A percentile compares a stretch with the other conserved stretches of the same genome.
Conservation (phyloP, 1,140 invertebrate genomes). For the Bactericera cockerelli region DNA sequence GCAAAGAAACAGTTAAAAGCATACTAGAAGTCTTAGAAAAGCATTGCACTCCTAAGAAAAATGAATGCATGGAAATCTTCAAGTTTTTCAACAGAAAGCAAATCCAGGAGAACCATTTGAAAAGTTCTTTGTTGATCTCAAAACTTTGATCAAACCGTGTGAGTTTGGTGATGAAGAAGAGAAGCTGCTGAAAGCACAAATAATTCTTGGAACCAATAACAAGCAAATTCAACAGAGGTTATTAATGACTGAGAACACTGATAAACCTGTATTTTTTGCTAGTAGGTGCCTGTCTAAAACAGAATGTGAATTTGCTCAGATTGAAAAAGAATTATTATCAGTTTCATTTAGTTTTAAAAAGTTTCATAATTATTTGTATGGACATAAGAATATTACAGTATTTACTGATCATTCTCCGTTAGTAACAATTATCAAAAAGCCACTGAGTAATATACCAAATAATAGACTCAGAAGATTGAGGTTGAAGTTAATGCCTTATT, state of each 20-base stretch:
- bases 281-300: not conserved
- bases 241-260: no score
- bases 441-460: not conserved
- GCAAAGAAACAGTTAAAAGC: not conserved
- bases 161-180: slow-evolving; percentile 11
- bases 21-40: slow-evolving; percentile 6
- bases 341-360: slow-evolving; percentile 23
- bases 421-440: slow-evolving; percentile 27
- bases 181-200: slow-evolving; percentile 8
- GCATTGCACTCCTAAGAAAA: slow-evolving; percentile 12
- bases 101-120: slow-evolving; percentile 9
- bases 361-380: slow-evolving; percentile 27
- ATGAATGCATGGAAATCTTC: slow-evolving; percentile 10
- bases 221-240: not conserved
- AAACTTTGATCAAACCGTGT: slow-evolving; percentile 10
- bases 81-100: slow-evolving; percentile 14
- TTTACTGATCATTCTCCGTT: slow-evolving; percentile 29
- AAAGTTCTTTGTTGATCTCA: slow-evolving; percentile 11
- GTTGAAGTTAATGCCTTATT: slow-evolving; percentile 10
- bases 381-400: slow-evolving; percentile 21
- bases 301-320: slow-evolving; percentile 22
- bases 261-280: slow-evolving; percentile 1
- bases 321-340: slow-evolving; percentile 27
- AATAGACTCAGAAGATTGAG: slow-evolving; percentile 7
- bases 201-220: slow-evolving; percentile 11